Evolutionary conservation across 2,797 vertebrate species (phyloP).

Genomic region (Cyclopterus lumpus): DNA sequence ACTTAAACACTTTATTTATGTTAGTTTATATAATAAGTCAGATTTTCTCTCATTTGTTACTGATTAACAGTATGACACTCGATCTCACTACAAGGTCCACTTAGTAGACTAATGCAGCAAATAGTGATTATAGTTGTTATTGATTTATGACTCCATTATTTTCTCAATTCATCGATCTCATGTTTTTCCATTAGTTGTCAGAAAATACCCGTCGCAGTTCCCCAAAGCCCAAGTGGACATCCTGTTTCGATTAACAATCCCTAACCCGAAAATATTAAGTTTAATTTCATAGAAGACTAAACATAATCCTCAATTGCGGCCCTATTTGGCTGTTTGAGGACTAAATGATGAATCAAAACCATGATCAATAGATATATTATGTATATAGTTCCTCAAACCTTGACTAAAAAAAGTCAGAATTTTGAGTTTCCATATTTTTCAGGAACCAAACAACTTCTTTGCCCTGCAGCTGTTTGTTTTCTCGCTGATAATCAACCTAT

Average conservation of each 20-base stretch:
- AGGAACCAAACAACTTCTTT: slow-evolving; percentile 31
- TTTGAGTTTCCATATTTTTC: slow-evolving; percentile 1
- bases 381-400: background rate
- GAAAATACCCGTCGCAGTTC: background rate
- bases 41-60: background rate
- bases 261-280: background rate
- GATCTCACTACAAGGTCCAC: background rate
- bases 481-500: background rate
- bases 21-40: background rate
- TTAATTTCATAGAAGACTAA: background rate
- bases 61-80: background rate
- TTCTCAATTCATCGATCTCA: background rate
- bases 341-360: background rate
- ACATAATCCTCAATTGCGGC: background rate
- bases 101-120: background rate
- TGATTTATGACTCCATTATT: background rate
- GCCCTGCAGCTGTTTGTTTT: slow-evolving; percentile 14
- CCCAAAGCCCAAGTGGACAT: too few relatives aligned
- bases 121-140: background rate
- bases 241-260: background rate
- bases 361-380: background rate
- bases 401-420: background rate
- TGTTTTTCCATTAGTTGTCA: background rate
- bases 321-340: background rate
- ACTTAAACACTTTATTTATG: slow-evolving; percentile 2